phyloP scores from a whole-genome alignment of 2,113 vertebrate genomes.

The Collichthys lucidus region DNA sequence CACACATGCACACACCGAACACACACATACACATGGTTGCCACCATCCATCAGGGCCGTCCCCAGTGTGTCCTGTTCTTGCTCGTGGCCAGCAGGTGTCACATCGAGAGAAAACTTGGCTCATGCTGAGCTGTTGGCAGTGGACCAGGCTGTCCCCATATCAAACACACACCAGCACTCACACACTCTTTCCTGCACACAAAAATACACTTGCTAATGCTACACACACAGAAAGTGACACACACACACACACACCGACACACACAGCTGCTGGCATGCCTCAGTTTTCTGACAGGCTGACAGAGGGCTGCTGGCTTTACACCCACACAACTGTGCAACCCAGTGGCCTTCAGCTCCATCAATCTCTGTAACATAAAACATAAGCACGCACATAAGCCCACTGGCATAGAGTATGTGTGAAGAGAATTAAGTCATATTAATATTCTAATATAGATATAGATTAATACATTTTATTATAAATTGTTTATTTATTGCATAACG shows the following conservation, averaged over 20 bases:
- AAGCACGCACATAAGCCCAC: constrained; percentile 49
- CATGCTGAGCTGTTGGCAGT: constrained; percentile 62
- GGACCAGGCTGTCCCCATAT: constrained; percentile 62
- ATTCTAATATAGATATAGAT: constrained; percentile 17
- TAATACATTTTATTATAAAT: not conserved
- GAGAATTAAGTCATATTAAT: not conserved
- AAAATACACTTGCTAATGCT: constrained; percentile 46
- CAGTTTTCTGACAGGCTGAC: constrained; percentile 77
- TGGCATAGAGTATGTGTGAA: constrained; percentile 1
- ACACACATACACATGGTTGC: constrained; percentile 41
- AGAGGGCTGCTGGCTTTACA: constrained; percentile 75
- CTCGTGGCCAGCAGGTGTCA: constrained; percentile 81
- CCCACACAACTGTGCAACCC: constrained; percentile 63
- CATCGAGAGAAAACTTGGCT: constrained; percentile 71
- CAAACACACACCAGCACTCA: constrained; percentile 41
- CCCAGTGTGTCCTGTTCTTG: constrained; percentile 60
- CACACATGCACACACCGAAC: constrained; percentile 32
- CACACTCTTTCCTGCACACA: constrained; percentile 38
- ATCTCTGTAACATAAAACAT: constrained; percentile 66
- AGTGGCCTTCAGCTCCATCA: constrained; percentile 70
- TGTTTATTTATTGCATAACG: constrained; percentile 3
- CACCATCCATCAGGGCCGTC: constrained; percentile 59
- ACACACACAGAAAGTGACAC: constrained; percentile 28
- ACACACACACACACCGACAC: constrained; percentile 22
- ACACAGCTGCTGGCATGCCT: constrained; percentile 71